Conservation (phyloP, 1,140 invertebrate genomes). For the Euura saliciscinereae region DNA sequence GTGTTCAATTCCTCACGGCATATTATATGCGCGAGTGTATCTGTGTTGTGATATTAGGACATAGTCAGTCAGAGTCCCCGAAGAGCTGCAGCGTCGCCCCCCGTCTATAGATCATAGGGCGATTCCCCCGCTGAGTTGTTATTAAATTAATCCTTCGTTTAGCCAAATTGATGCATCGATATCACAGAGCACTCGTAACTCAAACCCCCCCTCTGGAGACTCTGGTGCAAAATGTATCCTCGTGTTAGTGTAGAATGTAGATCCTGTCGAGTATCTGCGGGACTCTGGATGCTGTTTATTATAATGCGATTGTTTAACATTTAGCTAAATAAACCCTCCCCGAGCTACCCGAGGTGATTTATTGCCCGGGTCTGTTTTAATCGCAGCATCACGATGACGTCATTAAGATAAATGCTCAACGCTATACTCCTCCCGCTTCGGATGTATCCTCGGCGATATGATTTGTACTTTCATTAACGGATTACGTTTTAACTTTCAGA, state of each 20-base stretch:
- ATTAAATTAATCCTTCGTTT: slow-evolving; percentile 64
- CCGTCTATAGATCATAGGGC: slow-evolving; percentile 53
- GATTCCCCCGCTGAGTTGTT: slow-evolving; percentile 56
- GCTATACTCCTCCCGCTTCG: slow-evolving; percentile 11
- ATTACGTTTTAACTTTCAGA: slow-evolving; percentile 23
- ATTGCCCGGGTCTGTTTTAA: slow-evolving; percentile 21
- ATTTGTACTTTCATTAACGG: slow-evolving; percentile 36
- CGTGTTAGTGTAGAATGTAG: neutral
- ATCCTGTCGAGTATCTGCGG: neutral
- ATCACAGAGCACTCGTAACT: slow-evolving; percentile 61
- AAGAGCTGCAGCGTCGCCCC: slow-evolving; percentile 28
- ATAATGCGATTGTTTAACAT: slow-evolving; percentile 47
- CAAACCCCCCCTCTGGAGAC: slow-evolving; percentile 32
- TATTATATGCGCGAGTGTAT: neutral
- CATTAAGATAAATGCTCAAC: slow-evolving; percentile 38
- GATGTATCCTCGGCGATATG: neutral
- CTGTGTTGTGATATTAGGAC: too few species aligned
- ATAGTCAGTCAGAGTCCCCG: neutral
- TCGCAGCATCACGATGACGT: slow-evolving; percentile 38
- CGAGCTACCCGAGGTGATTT: neutral
- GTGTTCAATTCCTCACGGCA: too few species aligned
- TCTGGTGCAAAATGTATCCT: neutral
- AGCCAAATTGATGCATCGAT: slow-evolving; percentile 63
- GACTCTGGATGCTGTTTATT: slow-evolving; percentile 31
- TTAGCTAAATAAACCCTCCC: slow-evolving; percentile 16